These are phyloP conservation scores for Sebastes diaconus DNA, from an alignment of 2,797 vertebrate species.

Conservation along the genomic window DNA sequence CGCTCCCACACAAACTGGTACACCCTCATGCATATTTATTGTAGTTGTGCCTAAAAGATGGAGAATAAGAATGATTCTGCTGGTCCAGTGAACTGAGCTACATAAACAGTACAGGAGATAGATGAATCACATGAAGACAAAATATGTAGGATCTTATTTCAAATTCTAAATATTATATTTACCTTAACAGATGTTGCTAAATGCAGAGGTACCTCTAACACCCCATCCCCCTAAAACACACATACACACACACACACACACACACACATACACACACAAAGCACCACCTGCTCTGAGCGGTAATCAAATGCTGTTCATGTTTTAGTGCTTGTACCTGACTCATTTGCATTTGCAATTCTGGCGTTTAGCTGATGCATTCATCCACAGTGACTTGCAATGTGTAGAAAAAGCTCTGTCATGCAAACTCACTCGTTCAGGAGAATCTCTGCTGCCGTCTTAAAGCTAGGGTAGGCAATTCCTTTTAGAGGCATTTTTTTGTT, in stretches of 20 bases:
- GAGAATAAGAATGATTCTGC: neutral
- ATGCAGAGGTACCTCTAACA: neutral
- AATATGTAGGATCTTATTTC: neutral
- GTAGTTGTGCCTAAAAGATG: neutral
- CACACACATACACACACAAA: constrained; percentile 4
- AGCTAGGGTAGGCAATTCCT: neutral
- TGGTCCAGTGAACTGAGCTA: neutral
- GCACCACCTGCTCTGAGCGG: constrained; percentile 25
- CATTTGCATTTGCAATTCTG: constrained; percentile 42
- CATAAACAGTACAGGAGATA: neutral
- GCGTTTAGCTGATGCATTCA: constrained; percentile 11
- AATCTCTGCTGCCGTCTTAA: neutral
- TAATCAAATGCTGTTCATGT: constrained; percentile 26
- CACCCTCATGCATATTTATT: constrained; percentile 18
- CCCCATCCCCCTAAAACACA: neutral
- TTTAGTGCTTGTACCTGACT: neutral
- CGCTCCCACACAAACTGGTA: neutral
- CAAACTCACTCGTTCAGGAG: neutral
- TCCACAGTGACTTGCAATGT: neutral
- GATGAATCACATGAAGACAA: neutral
- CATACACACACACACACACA: neutral
- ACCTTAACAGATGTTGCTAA: neutral
- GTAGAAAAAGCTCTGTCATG: neutral
- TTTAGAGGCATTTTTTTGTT: neutral
- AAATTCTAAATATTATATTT: neutral